Conservation (phyloP, 2,797 vertebrate genomes). For the Delichon dasypus region DNA sequence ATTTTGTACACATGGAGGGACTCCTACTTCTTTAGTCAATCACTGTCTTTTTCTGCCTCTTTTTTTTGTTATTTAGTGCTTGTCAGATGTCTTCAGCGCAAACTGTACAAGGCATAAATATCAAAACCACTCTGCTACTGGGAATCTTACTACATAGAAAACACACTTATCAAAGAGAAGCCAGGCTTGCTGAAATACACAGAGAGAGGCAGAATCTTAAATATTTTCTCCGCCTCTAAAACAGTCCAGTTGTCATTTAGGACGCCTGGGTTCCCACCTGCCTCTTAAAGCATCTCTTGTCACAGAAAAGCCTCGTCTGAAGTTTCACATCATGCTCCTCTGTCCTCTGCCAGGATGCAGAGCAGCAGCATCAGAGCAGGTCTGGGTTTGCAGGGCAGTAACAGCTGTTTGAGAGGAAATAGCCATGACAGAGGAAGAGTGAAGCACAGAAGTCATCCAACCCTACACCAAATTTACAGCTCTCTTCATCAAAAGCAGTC, state of each 20-base stretch:
- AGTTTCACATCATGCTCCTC: not conserved
- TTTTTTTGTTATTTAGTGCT: slow-evolving; percentile 17
- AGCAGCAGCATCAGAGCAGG: not conserved
- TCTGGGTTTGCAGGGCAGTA: not conserved
- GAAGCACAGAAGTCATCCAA: not conserved
- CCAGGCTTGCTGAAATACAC: not conserved
- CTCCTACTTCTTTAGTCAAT: slow-evolving; percentile 57
- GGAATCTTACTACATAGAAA: slow-evolving; percentile 22
- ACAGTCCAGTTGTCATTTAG: not conserved
- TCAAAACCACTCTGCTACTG: slow-evolving; percentile 7
- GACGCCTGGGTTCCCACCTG: not conserved
- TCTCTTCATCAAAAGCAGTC: not conserved
- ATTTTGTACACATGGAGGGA: slow-evolving; percentile 28
- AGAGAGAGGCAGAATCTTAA: not conserved
- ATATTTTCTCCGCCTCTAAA: not conserved
- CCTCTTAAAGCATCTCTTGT: not conserved
- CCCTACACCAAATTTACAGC: not conserved
- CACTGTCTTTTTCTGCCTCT: slow-evolving; percentile 45
- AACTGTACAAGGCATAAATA: slow-evolving; percentile 51
- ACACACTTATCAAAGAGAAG: slow-evolving; percentile 10
- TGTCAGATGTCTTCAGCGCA: slow-evolving; percentile 20
- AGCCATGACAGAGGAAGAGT: not conserved
- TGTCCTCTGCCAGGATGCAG: not conserved
- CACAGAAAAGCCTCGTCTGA: not conserved
- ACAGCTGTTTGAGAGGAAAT: not conserved